Base-by-base conservation (phyloP, 2,888 invertebrate species). In the Parnassius smintheus region DNA sequence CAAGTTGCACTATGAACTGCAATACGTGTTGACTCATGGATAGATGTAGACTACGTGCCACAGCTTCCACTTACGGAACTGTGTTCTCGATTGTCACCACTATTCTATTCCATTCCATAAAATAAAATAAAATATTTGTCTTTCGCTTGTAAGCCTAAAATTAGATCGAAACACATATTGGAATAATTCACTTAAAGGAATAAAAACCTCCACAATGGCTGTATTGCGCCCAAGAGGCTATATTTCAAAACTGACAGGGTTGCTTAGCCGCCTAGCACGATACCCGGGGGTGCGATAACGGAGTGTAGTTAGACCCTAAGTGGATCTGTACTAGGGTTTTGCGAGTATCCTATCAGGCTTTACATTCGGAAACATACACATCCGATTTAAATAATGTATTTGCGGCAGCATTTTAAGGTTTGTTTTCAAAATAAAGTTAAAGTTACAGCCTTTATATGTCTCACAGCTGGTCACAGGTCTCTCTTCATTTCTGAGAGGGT, bases 321-420 rank as follows among this genome's bases (percentile, higher is more conserved):
- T 63, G 63, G 63, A 55, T 50, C 59, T 63, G 56, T 45, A 44
- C 56, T 59, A 18, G 52, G 62, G 58, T 45, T 52, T 56, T 42
- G 49, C 57, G 56, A 56, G 61, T 22, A 62, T 58, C 58, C 62
- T 62, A 62, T 62, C 58, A 55, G 59, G 11, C 55, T 54, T 45
- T 46, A 45, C 51, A 59, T 63, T 56, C 55, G 46, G 22, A 56
- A 63, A 50, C 62, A 51, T 56, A 63, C 46, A 59, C 59, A 59
- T 50, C 12, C 45, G 55, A 63, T 63, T 56, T 63, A 59, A 63
- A 63, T 63, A 59, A 59, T 59, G 51, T 41, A 63, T 63, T 62
- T 46, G 12, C 46, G 51, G 50, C 52, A 51, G 22, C 50, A 1
- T 13, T 50, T 50, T 46, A 3, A 0, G 7, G 35, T 35, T 35